These are phyloP conservation scores for Mesoclemmys tuberculata DNA, from an alignment of 2,113 vertebrate genomes.

Conservation along the genomic window DNA sequence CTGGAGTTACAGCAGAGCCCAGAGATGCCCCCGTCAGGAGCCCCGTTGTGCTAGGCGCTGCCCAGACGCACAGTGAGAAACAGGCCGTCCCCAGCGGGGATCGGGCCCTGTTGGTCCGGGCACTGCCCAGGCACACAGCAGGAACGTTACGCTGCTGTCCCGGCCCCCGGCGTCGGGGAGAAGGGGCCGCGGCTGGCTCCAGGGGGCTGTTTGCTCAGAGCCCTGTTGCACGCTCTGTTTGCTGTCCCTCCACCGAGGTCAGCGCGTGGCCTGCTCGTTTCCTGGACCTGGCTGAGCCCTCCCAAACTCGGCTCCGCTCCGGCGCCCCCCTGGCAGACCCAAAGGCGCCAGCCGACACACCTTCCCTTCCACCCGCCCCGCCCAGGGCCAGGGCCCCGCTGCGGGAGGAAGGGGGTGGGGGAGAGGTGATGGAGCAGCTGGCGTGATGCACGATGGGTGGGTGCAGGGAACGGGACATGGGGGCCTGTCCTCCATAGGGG, in stretches of 20 bases:
- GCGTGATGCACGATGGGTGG: not conserved
- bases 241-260: not conserved
- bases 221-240: not conserved
- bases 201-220: not conserved
- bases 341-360: not conserved
- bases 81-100: not conserved
- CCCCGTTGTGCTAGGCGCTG: not conserved
- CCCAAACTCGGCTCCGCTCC: not conserved
- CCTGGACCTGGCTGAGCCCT: not conserved
- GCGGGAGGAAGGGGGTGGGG: not conserved
- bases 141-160: not conserved
- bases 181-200: not conserved
- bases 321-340: not conserved
- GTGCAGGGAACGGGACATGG: not conserved
- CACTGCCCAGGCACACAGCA: rapidly evolving
- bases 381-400: not conserved
- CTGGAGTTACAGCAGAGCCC: too few species aligned
- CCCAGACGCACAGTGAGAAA: too few species aligned
- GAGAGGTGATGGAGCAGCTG: too few species aligned
- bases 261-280: not conserved
- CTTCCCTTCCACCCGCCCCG: not conserved
- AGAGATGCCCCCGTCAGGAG: too few species aligned
- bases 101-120: not conserved
- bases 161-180: too few species aligned
- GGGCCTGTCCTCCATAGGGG: not conserved